phyloP scores from a whole-genome alignment of 2,888 invertebrate species.

The Eustalomyia histrio region DNA sequence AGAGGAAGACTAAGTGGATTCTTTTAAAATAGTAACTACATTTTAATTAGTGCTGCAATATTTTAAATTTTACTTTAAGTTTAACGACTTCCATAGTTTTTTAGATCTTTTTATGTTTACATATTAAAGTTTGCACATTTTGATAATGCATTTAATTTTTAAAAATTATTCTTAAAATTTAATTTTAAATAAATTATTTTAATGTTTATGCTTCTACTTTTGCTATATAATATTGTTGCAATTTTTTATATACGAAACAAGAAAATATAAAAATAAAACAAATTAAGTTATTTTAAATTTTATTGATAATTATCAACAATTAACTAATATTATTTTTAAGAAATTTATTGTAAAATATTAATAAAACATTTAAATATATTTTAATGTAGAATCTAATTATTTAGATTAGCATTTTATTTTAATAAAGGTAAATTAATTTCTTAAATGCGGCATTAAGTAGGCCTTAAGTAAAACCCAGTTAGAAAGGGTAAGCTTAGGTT shows the following conservation, averaged over 20 bases:
- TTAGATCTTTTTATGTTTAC: slow-evolving; percentile 21
- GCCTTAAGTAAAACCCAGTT: too few relatives aligned
- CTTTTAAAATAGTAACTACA: slow-evolving; percentile 20
- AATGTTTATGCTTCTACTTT: slow-evolving; percentile 15
- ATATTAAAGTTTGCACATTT: slow-evolving; percentile 57
- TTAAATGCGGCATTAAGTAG: too few relatives aligned
- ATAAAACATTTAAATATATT: slow-evolving; percentile 27
- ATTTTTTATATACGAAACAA: slow-evolving; percentile 43
- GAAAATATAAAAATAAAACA: slow-evolving; percentile 21
- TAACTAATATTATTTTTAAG: slow-evolving; percentile 33
- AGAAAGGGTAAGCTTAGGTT: too few relatives aligned
- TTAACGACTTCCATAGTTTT: slow-evolving; percentile 56
- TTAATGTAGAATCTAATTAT: neutral
- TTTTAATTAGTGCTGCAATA: slow-evolving; percentile 61
- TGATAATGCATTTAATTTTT: slow-evolving; percentile 61
- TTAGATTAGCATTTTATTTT: too few relatives aligned
- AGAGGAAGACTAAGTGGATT: neutral
- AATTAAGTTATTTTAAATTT: slow-evolving; percentile 22
- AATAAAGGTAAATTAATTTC: too few relatives aligned
- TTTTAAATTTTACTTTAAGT: slow-evolving; percentile 39
- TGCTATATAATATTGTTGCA: slow-evolving; percentile 57
- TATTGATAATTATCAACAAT: slow-evolving; percentile 20
- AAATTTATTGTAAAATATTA: slow-evolving; percentile 43
- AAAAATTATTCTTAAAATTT: slow-evolving; percentile 34
- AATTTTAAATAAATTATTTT: slow-evolving; percentile 42